Evolutionary conservation across 2,888 invertebrate species (phyloP), one percentile per base, ranked within the genome.

Genomic region (Spodoptera picta): DNA sequence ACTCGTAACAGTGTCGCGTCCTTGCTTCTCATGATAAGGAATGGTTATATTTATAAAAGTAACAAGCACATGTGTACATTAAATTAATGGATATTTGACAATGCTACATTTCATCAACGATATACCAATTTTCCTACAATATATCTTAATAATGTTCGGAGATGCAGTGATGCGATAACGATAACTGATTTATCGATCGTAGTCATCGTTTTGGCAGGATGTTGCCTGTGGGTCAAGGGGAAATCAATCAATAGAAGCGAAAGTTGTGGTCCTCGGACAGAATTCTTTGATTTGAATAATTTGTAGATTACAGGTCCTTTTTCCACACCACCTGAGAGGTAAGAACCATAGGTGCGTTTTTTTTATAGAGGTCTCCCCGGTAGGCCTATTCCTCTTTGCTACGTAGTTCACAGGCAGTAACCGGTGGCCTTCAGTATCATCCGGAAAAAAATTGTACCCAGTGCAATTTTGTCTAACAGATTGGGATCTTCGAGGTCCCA

Each of bases 251-350:
- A 52, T 56, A 27, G 49, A 52, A 69, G 58, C 79, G 69, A 74
- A 79, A 77, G 75, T 72, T 74, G 68, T 69, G 58, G 66, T 75
- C 62, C 65, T 66, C 69, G 66, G 58, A 53, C 65, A 79, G 74
- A 75, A 70, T 67, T 47, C 63, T 65, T 60, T 51, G 56, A 62
- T 52, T 47, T 48, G 19, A 49, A 53, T 59, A 51, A 48, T 27
- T 44, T 24, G 12, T 27, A 7, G 12, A 31, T 67, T 54, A 50
- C 44, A 55, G 85, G 92, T 87, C 87, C 93, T 82, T 75, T 93
- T 94, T 93, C 94, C 94, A 91, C 94, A 93, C 93, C 93, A 94
- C 94, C 93, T 72, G 54, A 58, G 93, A 90, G 92, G 94, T 93
- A 93, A 90, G 92, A 92, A 91, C 91, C 87, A 44, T 46, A 83